Conservation (phyloP, 2,888 invertebrate species). For the Bembecia ichneumoniformis region DNA sequence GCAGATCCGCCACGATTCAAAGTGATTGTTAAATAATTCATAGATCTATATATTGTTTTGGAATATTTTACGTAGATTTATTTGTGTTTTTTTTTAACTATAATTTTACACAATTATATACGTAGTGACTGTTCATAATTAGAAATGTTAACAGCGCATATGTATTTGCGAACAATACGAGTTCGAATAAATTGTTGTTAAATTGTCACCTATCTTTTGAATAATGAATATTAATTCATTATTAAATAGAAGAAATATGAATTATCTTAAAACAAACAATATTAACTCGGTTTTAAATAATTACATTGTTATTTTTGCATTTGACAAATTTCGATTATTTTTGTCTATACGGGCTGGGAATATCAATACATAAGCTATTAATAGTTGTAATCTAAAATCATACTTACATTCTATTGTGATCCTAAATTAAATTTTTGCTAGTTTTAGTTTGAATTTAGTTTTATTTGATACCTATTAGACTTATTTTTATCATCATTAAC, state of each 20-base stretch:
- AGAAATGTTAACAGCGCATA: no score
- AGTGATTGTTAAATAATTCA: slow-evolving; percentile 38
- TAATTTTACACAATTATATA: neutral
- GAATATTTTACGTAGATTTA: slow-evolving; percentile 3
- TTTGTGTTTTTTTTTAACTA: neutral
- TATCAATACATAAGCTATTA: slow-evolving; percentile 9
- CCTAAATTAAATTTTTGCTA: slow-evolving; percentile 64
- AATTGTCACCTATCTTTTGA: neutral
- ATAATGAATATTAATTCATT: neutral
- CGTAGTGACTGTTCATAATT: neutral
- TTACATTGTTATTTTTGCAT: slow-evolving; percentile 5
- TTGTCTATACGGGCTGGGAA: neutral
- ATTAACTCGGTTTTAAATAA: neutral
- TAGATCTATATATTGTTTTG: slow-evolving; percentile 32
- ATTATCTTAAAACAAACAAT: neutral
- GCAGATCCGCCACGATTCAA: slow-evolving; percentile 21
- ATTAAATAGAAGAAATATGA: no score
- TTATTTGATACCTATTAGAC: slow-evolving; percentile 20
- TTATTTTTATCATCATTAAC: no score
- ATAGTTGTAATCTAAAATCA: slow-evolving; percentile 32
- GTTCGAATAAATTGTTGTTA: neutral
- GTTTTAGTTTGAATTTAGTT: slow-evolving; percentile 37
- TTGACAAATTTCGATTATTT: slow-evolving; percentile 10
- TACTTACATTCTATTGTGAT: slow-evolving; percentile 49
- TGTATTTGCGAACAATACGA: neutral